A percentile compares a stretch with the other conserved stretches of the same genome.
Conservation (phyloP, 2,113 vertebrate species). For the Rhinogobius similis region DNA sequence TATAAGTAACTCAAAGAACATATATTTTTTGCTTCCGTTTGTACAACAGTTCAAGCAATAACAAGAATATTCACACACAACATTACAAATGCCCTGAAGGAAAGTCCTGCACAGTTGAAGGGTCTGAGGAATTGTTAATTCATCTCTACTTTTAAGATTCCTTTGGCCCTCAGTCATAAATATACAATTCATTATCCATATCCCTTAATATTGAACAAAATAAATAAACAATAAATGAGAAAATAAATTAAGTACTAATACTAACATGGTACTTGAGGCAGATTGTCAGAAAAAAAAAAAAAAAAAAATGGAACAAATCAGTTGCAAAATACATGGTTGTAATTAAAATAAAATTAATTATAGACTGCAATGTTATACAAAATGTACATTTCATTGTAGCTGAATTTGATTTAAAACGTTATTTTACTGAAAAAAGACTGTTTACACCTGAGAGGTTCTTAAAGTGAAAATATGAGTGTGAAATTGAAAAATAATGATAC, state of each 20-base stretch:
- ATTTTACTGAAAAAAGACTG: not conserved
- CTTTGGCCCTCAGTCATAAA: constrained; percentile 34
- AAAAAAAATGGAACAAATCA: not conserved
- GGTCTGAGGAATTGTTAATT: constrained; percentile 24
- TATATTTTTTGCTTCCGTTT: constrained; percentile 16
- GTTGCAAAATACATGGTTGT: not conserved
- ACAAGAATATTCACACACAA: constrained; percentile 19
- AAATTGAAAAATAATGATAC: not conserved
- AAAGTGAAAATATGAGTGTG: not conserved
- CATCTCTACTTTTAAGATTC: constrained; percentile 39
- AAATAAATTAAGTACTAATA: not conserved
- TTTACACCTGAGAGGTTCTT: constrained; percentile 2
- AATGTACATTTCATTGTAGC: not conserved
- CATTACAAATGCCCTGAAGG: constrained; percentile 40
- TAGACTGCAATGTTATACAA: not conserved
- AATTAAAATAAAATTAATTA: not conserved
- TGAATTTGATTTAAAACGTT: not conserved
- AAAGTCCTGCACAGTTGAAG: constrained; percentile 20
- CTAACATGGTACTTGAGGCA: constrained; percentile 5
- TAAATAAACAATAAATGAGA: not conserved
- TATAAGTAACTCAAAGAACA: not conserved
- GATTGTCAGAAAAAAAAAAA: no score
- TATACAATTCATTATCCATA: constrained; percentile 20
- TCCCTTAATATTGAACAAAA: constrained; percentile 20
- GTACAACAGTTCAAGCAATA: constrained; percentile 23